Conservation (phyloP, 2,113 vertebrate genomes). For the Gobiocypris rarus region DNA sequence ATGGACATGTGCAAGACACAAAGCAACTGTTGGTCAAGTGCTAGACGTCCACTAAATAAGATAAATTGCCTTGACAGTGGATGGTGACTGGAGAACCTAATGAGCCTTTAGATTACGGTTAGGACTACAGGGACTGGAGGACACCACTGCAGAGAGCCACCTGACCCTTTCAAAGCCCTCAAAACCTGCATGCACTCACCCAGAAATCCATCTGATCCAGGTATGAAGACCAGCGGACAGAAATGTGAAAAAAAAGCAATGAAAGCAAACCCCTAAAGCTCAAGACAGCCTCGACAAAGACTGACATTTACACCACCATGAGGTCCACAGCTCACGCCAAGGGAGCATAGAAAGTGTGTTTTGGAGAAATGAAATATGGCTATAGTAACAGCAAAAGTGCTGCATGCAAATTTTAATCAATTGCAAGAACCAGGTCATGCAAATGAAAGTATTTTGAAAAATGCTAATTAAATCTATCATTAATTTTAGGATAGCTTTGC, state of each 20-base stretch:
- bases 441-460: background rate
- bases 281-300: slow-evolving; percentile 1
- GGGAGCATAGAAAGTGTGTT: background rate
- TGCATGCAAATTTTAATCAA: background rate
- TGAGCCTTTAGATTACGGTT: slow-evolving; percentile 65
- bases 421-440: background rate
- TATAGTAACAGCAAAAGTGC: slow-evolving; percentile 3
- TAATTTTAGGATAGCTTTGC: background rate
- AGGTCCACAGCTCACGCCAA: background rate
- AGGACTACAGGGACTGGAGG: background rate
- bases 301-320: background rate
- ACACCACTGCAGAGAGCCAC: background rate
- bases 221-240: background rate
- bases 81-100: slow-evolving; percentile 64
- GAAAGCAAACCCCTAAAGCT: slow-evolving; percentile 7
- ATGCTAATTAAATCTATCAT: background rate
- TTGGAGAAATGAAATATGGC: background rate
- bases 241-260: slow-evolving; percentile 24
- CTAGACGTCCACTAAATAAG: slow-evolving; percentile 71
- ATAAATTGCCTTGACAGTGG: slow-evolving; percentile 68
- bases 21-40: background rate
- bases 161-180: slow-evolving; percentile 19
- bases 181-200: slow-evolving; percentile 5
- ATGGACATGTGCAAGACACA: background rate
- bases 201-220: slow-evolving; percentile 1